Evolutionary conservation across 2,888 invertebrate genomes (phyloP), one percentile per base, ranked within the genome.

Genomic region (Melanostoma scalare): DNA sequence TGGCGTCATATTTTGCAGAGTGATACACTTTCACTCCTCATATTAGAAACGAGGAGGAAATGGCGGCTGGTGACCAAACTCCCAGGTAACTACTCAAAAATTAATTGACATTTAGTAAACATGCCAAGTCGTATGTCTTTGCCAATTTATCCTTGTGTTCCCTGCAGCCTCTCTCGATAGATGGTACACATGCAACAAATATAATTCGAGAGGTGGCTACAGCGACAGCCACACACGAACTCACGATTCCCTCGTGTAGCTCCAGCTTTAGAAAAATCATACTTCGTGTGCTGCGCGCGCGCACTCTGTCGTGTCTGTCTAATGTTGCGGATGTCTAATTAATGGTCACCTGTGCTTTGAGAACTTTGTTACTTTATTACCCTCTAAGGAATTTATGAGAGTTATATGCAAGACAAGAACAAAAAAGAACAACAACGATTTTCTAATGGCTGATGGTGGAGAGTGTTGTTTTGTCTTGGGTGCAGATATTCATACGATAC

Each of bases 101-200:
- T 85, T 85, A 85, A 85, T 85, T 80, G 85, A 79, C 85, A 80
- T 85, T 78, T 80, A 80, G 85, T 85, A 85, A 85, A 85, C 85
- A 85, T 76, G 85, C 80, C 75, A 84, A 84, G 79, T 79, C 74
- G 84, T 84, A 84, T 84, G 84, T 84, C 84, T 84, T 71, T 78
- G 74, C 74, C 79, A 79, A 84, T 84, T 84, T 84, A 84, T 84
- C 84, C 84, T 84, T 79, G 84, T 77, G 69, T 63, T 77, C 55
- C 76, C 77, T 73, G 72, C 53, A 72, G 76, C 67, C 50, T 60
- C 78, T 20, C 20, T 20, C 20, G 60, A 71, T 79, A 75, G 84
- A 84, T 75, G 75, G 74, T 67, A 79, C 84, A 79, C 79, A 75
- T 84, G 75, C 68, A 55, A 67, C 82, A 73, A 73, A 68, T 73